Base-by-base conservation (phyloP, 2,888 invertebrate species). In the Exephanes ischioxanthus region DNA sequence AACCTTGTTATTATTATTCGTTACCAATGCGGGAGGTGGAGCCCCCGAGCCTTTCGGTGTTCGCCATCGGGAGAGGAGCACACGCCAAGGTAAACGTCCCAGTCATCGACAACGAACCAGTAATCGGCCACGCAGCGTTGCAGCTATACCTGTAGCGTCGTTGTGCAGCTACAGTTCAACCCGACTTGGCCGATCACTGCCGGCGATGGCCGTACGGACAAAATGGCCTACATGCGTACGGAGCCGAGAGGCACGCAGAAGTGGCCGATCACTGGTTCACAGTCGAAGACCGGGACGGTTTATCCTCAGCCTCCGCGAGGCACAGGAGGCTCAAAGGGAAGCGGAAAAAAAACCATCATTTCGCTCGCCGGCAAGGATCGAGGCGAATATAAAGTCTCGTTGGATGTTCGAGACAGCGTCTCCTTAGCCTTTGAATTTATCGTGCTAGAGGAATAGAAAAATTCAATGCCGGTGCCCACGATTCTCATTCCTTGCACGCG, bases 1-100 rank as follows among this genome's bases (percentile, higher is more conserved):
- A 33, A 63, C 55, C 67, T 84, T 84, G 72, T 84, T 84, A 84
- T 83, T 75, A 81, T 83, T 81, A 80, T 80, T 66, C 76, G 63
- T 77, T 84, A 80, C 84, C 72, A 84, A 84, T 80, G 80, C 76
- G 48, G 61, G 63, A 76, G 75, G 67, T 71, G 41, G 70, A 70
- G 30, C 22, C 26, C 26, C 22, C 30, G 53, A 66, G 68, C 80
- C 80, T 80, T 84, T 84, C 67, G 84, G 80, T 67, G 16, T 55
- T 76, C 67, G 22, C 71, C 80, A 66, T 71, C 80, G 48, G 45
- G 45, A 55, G 66, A 7, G 45, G 48, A 61, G 22, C 41, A 58
- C 45, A 41, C 51, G 16, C 19, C 53, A 55, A 55, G 19, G 19
- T 55, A 55, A n/a, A 55, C 53, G 45, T 48, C 45, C 45, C 45